Percentiles rank a stretch among this genome's conserved stretches.
Conservation (phyloP, 2,888 invertebrate species). For the Spilosoma lubricipeda region DNA sequence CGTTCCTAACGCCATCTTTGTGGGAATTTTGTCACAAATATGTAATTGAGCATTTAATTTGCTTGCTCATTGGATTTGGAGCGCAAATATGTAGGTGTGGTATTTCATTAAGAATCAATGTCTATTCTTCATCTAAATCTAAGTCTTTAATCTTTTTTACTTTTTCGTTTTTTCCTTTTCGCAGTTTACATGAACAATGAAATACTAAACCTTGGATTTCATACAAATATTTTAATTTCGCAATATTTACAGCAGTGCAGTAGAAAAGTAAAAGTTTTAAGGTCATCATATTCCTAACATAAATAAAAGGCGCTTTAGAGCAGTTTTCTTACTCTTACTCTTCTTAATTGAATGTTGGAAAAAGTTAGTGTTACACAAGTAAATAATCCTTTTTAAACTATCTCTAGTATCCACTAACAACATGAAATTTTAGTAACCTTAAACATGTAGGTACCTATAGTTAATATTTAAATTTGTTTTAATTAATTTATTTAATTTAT, state of each 20-base stretch:
- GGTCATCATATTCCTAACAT: neutral
- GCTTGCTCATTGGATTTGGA: constrained; percentile 28
- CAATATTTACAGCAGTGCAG: no score
- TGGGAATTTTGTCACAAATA: constrained; percentile 46
- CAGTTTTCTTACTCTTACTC: neutral
- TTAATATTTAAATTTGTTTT: neutral
- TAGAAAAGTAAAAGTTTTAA: neutral
- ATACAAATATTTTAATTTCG: no score
- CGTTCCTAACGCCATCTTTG: constrained; percentile 38
- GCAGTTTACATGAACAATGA: no score
- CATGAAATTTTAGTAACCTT: neutral
- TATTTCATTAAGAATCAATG: constrained; percentile 20
- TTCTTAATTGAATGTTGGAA: neutral
- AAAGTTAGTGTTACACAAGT: neutral
- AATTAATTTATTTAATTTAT: neutral
- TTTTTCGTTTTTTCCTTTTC: no score
- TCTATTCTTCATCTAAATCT: neutral
- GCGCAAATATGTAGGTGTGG: constrained; percentile 24
- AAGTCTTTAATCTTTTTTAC: no score
- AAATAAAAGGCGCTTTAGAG: neutral
- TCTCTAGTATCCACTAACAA: neutral
- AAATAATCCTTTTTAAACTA: neutral
- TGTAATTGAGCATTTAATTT: constrained; percentile 51
- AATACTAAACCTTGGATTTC: no score
- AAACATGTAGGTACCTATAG: neutral